Evolutionary conservation across 2,888 invertebrate genomes (phyloP).

Genomic region (Euplexia lucipara): DNA sequence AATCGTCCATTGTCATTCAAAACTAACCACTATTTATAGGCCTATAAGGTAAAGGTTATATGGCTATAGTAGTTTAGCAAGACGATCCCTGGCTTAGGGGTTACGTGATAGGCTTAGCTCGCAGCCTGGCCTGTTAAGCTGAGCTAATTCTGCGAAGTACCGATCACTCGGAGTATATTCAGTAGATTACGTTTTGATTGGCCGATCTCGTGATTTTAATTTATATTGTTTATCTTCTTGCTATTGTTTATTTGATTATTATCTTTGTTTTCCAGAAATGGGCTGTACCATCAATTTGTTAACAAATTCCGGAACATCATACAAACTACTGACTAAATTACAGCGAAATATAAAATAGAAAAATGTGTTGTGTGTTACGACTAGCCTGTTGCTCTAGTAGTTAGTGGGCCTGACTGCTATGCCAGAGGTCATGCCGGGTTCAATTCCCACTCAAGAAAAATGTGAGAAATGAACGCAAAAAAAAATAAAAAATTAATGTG

Average conservation of each 20-base stretch:
- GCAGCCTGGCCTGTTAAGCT: conserved; percentile 43
- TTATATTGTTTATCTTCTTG: background rate
- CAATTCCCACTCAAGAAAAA: too few species aligned
- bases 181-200: conserved; percentile 35
- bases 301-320: too few species aligned
- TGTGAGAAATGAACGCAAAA: too few species aligned
- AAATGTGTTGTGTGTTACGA: too few species aligned
- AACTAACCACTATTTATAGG: conserved; percentile 8
- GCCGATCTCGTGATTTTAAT: conserved; percentile 11
- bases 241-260: background rate
- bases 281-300: too few species aligned
- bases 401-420: too few species aligned
- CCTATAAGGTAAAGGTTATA: background rate
- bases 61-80: conserved; percentile 26
- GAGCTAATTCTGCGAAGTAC: conserved; percentile 46
- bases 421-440: too few species aligned
- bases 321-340: too few species aligned
- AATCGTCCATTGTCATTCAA: conserved; percentile 3
- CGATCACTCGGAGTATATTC: conserved; percentile 32
- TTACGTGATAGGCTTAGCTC: conserved; percentile 53
- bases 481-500: too few species aligned
- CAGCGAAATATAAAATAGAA: too few species aligned
- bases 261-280: too few species aligned
- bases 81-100: conserved; percentile 44
- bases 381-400: too few species aligned